These are phyloP conservation scores for Furcula furcula DNA, from an alignment of 2,888 invertebrate genomes.

Conservation along the genomic window DNA sequence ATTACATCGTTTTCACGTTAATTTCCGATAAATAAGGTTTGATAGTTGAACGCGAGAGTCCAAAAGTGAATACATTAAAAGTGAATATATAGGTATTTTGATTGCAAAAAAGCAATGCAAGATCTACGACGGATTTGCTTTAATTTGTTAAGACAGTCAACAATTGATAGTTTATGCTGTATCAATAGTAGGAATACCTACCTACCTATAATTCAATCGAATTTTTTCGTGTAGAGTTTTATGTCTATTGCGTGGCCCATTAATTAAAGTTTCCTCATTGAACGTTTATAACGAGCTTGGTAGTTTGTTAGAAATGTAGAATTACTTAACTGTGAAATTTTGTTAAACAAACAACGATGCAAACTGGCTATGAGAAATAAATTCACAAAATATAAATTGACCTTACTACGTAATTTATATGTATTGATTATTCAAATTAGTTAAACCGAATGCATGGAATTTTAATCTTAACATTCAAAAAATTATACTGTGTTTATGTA, in stretches of 20 bases:
- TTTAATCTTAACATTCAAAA: conserved; percentile 39
- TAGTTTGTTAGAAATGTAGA: conserved; percentile 8
- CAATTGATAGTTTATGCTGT: too few relatives aligned
- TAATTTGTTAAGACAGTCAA: too few relatives aligned
- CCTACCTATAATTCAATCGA: too few relatives aligned
- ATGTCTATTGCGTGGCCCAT: neutral
- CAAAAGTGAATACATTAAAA: too few relatives aligned
- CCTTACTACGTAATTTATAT: conserved; percentile 32
- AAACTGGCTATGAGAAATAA: conserved; percentile 15
- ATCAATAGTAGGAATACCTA: too few relatives aligned
- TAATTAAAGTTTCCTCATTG: neutral
- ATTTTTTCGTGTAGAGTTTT: neutral
- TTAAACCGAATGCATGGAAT: conserved; percentile 37
- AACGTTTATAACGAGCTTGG: neutral
- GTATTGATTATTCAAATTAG: conserved; percentile 39
- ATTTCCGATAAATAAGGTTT: too few relatives aligned
- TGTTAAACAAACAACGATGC: conserved; percentile 15
- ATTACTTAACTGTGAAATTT: conserved; percentile 8
- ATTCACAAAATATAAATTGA: conserved; percentile 26
- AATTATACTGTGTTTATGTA: conserved; percentile 22
- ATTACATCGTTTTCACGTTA: too few relatives aligned
- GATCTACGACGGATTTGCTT: too few relatives aligned
- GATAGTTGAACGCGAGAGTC: too few relatives aligned
- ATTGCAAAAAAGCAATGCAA: too few relatives aligned
- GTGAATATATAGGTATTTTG: too few relatives aligned